Conservation (phyloP, 2,797 vertebrate genomes). For the Pelodytes ibericus region DNA sequence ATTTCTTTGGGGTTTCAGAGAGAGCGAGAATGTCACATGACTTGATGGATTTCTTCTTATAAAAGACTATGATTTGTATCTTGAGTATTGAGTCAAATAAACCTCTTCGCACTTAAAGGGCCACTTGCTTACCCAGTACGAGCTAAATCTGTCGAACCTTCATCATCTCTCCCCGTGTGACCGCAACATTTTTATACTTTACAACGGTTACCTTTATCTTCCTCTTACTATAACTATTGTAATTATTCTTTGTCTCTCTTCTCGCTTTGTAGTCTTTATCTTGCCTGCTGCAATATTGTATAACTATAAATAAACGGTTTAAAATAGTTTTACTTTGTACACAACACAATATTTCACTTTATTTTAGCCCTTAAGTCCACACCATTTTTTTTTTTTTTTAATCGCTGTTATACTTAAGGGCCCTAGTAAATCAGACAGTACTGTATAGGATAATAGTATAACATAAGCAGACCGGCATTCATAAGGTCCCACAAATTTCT, state of each 20-base stretch:
- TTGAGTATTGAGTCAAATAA: background rate
- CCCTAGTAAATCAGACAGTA: no score
- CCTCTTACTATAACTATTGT: constrained; percentile 26
- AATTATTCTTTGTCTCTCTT: constrained; percentile 50
- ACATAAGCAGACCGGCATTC: no score
- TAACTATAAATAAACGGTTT: constrained; percentile 50
- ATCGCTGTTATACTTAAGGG: no score
- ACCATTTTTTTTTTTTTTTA: background rate
- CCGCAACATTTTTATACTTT: constrained; percentile 22
- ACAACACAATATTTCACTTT: constrained; percentile 31
- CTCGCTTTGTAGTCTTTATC: constrained; percentile 49
- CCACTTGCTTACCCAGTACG: constrained; percentile 30
- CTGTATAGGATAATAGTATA: no score
- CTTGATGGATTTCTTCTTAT: constrained; percentile 46
- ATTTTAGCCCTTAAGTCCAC: constrained; percentile 8
- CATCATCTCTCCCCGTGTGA: constrained; percentile 27
- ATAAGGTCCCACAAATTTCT: no score
- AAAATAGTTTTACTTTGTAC: constrained; percentile 46
- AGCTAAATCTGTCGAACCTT: constrained; percentile 27
- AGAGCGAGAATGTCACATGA: constrained; percentile 42
- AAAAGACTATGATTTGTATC: constrained; percentile 47
- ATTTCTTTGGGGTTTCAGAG: constrained; percentile 52
- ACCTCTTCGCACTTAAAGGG: constrained; percentile 4
- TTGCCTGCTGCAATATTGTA: constrained; percentile 41
- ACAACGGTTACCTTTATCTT: constrained; percentile 34